phyloP scores from a whole-genome alignment of 2,888 invertebrate genomes.

The Andrena marginata region DNA sequence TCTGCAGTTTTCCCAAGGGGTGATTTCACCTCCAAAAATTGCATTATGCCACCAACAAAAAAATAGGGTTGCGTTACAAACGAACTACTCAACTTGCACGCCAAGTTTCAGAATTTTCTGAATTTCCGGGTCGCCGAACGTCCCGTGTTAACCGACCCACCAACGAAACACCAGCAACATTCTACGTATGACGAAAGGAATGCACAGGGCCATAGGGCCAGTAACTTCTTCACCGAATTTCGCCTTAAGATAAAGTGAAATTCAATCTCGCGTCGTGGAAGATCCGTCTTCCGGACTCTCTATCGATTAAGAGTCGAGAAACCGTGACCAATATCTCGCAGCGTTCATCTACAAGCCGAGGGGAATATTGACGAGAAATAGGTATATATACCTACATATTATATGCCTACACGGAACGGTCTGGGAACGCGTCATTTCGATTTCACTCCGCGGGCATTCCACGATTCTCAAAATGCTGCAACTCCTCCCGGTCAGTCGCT shows the following conservation, averaged over 20 bases:
- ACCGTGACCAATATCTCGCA: neutral
- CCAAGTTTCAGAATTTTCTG: no score
- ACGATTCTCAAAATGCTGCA: slow-evolving; percentile 57
- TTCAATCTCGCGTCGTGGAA: neutral
- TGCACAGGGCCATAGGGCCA: no score
- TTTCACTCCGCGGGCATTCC: slow-evolving; percentile 54
- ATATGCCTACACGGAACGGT: neutral
- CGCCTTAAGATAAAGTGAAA: slow-evolving; percentile 18
- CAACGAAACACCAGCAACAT: no score
- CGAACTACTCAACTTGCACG: no score
- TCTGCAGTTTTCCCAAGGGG: no score
- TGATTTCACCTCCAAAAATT: no score
- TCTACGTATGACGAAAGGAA: no score
- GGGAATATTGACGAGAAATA: neutral
- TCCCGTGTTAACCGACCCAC: no score
- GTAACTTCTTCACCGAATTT: neutral
- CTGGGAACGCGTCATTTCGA: slow-evolving; percentile 41
- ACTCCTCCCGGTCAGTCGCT: slow-evolving; percentile 30
- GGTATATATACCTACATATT: no score
- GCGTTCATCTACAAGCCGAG: neutral
- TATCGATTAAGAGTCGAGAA: neutral
- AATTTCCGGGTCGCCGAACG: no score
- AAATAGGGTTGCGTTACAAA: no score
- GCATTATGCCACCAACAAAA: no score
- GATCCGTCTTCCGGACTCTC: slow-evolving; percentile 19